These are phyloP conservation scores for Catocala fraxini DNA, from an alignment of 2,888 invertebrate genomes.

Conservation along the genomic window DNA sequence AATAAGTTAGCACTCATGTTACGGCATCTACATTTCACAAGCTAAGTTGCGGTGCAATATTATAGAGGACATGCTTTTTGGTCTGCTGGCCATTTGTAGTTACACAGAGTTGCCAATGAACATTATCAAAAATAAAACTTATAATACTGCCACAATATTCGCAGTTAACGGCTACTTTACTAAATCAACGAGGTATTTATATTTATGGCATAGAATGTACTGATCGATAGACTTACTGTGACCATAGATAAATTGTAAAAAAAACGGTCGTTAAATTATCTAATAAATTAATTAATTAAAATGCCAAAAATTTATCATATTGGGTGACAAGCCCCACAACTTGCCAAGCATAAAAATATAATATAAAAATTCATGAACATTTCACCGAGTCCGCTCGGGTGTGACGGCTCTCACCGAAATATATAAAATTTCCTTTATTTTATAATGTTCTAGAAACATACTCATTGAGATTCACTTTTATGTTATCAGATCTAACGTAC, in stretches of 20 bases:
- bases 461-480: constrained; percentile 63
- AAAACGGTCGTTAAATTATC: constrained; percentile 1
- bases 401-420: constrained; percentile 50
- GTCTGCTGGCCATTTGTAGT: too few relatives aligned
- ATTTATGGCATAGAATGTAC: not conserved
- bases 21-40: too few relatives aligned
- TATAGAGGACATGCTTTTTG: too few relatives aligned
- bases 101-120: too few relatives aligned
- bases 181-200: too few relatives aligned
- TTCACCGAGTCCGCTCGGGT: constrained; percentile 41
- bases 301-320: constrained; percentile 17
- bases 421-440: constrained; percentile 56
- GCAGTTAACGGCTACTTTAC: too few relatives aligned
- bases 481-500: constrained; percentile 62
- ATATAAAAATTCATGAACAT: constrained; percentile 38
- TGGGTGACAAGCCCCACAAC: constrained; percentile 40
- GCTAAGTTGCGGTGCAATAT: too few relatives aligned
- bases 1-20: not conserved
- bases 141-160: too few relatives aligned
- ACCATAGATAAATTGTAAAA: not conserved
- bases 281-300: constrained; percentile 20
- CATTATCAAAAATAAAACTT: too few relatives aligned
- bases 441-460: constrained; percentile 56
- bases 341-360: constrained; percentile 30
- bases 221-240: constrained; percentile 10